Base-by-base conservation (phyloP, 2,113 vertebrate genomes). In the Xyliphius kryptos region DNA sequence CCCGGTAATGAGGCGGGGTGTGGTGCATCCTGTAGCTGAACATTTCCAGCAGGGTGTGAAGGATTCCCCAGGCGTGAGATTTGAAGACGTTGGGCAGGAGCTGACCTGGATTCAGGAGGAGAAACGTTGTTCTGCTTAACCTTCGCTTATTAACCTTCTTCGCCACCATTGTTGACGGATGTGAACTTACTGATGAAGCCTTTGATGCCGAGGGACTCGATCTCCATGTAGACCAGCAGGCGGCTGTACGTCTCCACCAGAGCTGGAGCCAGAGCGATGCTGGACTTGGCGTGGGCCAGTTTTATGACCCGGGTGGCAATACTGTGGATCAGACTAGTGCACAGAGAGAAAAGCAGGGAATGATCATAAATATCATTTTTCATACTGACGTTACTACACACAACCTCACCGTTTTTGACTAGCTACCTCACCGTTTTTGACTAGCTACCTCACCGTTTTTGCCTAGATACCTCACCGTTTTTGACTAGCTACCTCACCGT, bases 21-120 rank as follows among this genome's bases (percentile, higher is more conserved):
- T 99, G 94, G 69, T 99, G 95, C 96, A 98, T 98, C 59, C 95
- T 88, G 80, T 99, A 98, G 82, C 96, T 99, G 73, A 99, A 98
- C 94, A 97, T 99, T 84, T 99, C 95, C 57, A 99, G 87, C 4
- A 99, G 81, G 0, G 96, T 99, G 76, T 99, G 95, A 67, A 99
- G 84, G 77, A 99, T 99, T 26, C 96, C 95, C 96, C 94, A 99
- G 0, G 94, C 93, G 0, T 99, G 92, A 57, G 90, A 98, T 76
- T 97, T 99, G 61, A 97, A 99, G 43, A 99, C 95, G 3, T 95
- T 99, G 32, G 96, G 95, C 64, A 99, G 80, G 41, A 99, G 84
- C 76, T 99, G 95, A 82, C 95, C 96, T 99, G 72, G 51, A 14
- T 70, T 43, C n/a, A 17, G 36, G 0, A 50, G 14, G 16, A 52